Evolutionary conservation across 1,140 invertebrate species (phyloP).

Genomic region (Meloidogyne floridensis): DNA sequence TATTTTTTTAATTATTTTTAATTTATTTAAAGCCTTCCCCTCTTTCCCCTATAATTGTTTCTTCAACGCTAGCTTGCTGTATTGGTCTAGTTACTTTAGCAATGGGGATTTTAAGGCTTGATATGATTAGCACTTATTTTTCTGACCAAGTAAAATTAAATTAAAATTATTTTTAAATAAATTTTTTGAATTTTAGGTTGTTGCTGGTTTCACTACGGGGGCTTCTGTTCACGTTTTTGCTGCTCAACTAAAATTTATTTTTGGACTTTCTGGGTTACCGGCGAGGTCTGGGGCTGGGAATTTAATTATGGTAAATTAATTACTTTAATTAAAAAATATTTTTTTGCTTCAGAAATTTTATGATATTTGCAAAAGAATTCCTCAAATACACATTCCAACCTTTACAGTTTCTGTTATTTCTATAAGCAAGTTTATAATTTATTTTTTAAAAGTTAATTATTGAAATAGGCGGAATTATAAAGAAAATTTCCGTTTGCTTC

Average conservation of each 20-base stretch:
- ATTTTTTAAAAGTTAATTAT: no score
- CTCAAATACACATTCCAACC: constrained; percentile 42
- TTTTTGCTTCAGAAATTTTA: constrained; percentile 25
- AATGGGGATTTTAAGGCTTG: constrained; percentile 62
- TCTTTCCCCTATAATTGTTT: constrained; percentile 34
- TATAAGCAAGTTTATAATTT: constrained; percentile 17
- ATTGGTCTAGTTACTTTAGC: constrained; percentile 53
- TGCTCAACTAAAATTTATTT: constrained; percentile 59
- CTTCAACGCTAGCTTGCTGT: constrained; percentile 55
- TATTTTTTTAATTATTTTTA: constrained; percentile 2
- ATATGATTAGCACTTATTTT: constrained; percentile 63
- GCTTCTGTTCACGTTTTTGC: constrained; percentile 60
- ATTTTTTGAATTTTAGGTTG: constrained; percentile 30
- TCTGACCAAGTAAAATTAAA: constrained; percentile 44
- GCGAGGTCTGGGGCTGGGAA: constrained; percentile 45
- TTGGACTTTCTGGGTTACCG: constrained; percentile 45
- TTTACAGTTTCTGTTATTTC: constrained; percentile 44
- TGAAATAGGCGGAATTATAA: no score
- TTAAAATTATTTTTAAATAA: constrained; percentile 11
- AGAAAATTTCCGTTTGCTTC: no score
- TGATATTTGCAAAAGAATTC: constrained; percentile 29
- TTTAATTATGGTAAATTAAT: constrained; percentile 43
- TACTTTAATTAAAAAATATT: background rate
- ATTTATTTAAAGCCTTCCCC: background rate
- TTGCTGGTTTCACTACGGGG: constrained; percentile 61